Evolutionary conservation across 2,888 invertebrate species (phyloP).

Genomic region (Drosophila kambysellisi): DNA sequence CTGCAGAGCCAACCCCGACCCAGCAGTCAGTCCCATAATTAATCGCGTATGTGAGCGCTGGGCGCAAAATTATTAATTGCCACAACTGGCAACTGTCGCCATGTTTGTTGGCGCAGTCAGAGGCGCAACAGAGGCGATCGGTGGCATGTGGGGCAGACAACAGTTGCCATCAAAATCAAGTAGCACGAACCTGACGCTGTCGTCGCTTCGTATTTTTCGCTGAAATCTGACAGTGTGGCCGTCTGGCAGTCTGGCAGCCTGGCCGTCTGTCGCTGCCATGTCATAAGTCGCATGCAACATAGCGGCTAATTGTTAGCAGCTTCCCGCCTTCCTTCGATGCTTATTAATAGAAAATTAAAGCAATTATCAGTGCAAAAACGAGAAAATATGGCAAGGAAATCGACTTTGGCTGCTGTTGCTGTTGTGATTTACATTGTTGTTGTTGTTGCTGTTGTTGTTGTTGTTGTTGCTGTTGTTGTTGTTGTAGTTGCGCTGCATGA

Average conservation of each 20-base stretch:
- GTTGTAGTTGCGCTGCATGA: constrained; percentile 61
- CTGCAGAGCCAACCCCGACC: neutral
- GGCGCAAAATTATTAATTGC: constrained; percentile 84
- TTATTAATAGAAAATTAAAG: constrained; percentile 83
- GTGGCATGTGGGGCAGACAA: neutral
- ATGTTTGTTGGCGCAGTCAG: constrained; percentile 65
- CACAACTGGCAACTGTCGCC: constrained; percentile 81
- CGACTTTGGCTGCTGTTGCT: constrained; percentile 49
- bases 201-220: constrained; percentile 68
- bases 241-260: constrained; percentile 18
- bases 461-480: constrained; percentile 16
- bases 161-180: constrained; percentile 12
- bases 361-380: constrained; percentile 74
- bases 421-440: neutral
- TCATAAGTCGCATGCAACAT: constrained; percentile 81
- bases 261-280: constrained; percentile 52
- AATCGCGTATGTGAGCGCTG: constrained; percentile 83
- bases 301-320: constrained; percentile 82
- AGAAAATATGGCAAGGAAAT: constrained; percentile 71
- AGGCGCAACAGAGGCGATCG: constrained; percentile 17
- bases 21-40: constrained; percentile 72
- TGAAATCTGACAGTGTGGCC: constrained; percentile 54
- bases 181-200: constrained; percentile 66
- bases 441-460: constrained; percentile 8
- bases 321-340: constrained; percentile 59